These are phyloP conservation scores for Drosophila stalkeri DNA, from an alignment of 2,888 invertebrate species.

Conservation along the genomic window DNA sequence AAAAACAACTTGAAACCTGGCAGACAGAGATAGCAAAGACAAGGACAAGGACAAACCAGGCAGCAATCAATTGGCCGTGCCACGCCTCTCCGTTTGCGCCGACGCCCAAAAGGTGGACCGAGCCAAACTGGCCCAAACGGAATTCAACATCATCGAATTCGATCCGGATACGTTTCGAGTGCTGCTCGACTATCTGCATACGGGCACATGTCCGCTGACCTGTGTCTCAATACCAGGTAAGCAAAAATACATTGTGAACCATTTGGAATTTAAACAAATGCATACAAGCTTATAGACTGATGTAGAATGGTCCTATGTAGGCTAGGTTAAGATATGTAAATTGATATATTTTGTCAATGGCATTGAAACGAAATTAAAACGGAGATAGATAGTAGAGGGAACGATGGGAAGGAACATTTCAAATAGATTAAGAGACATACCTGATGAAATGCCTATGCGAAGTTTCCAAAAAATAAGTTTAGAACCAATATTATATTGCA, in stretches of 20 bases:
- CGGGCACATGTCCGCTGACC: slow-evolving; percentile 95
- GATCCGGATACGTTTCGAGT: slow-evolving; percentile 97
- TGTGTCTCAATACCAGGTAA: slow-evolving; percentile 95
- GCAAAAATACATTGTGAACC: not conserved
- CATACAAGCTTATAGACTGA: no score
- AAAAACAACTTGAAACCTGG: slow-evolving; percentile 34
- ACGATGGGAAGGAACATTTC: not conserved
- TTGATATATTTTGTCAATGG: no score
- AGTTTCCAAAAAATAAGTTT: not conserved
- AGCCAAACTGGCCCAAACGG: slow-evolving; percentile 95
- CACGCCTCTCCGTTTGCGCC: slow-evolving; percentile 95
- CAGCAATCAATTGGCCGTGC: slow-evolving; percentile 91
- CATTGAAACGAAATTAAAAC: not conserved
- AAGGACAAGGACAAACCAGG: slow-evolving; percentile 92
- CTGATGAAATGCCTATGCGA: not conserved
- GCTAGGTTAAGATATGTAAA: not conserved
- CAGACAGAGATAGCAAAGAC: slow-evolving; percentile 93
- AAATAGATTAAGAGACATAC: no score
- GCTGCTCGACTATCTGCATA: slow-evolving; percentile 95
- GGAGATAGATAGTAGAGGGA: not conserved
- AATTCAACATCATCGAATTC: slow-evolving; percentile 98
- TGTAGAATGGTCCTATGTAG: not conserved
- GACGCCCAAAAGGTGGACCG: slow-evolving; percentile 97
- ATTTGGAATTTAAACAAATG: not conserved
- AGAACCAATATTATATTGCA: not conserved